phyloP scores from a whole-genome alignment of 2,888 invertebrate genomes.

The Gibbula magus region DNA sequence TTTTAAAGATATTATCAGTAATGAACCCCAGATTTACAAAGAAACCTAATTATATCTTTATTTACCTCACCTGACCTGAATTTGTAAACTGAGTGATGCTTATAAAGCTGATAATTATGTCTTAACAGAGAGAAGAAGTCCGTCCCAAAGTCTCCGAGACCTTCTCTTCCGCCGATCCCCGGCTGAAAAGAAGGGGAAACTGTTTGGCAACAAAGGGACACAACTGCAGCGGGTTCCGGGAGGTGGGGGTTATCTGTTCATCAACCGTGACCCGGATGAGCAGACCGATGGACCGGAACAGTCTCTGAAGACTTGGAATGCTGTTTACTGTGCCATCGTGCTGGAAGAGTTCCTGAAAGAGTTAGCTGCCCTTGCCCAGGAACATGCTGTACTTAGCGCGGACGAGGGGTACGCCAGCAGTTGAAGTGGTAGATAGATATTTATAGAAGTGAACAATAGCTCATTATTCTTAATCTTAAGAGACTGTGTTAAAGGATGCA shows the following conservation, averaged over 20 bases:
- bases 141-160: constrained; percentile 30
- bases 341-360: constrained; percentile 97
- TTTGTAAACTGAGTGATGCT: not conserved
- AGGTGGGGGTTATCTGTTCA: constrained; percentile 57
- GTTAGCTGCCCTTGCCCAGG: constrained; percentile 93
- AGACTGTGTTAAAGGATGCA: not conserved
- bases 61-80: too few relatives aligned
- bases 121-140: constrained; percentile 56
- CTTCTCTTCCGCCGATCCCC: constrained; percentile 59
- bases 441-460: not conserved
- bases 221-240: constrained; percentile 41
- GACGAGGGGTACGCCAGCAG: constrained; percentile 56
- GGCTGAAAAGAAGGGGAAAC: constrained; percentile 15
- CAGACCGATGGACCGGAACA: constrained; percentile 42
- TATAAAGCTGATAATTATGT: not conserved
- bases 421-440: constrained; percentile 24
- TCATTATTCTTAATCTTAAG: not conserved
- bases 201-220: constrained; percentile 41
- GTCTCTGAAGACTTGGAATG: constrained; percentile 73
- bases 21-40: too few relatives aligned
- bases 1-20: too few relatives aligned
- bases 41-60: too few relatives aligned
- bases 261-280: constrained; percentile 51
- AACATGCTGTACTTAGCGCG: constrained; percentile 82
- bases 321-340: constrained; percentile 88